Conservation (phyloP, 2,888 invertebrate species). For the Cancer borealis region DNA sequence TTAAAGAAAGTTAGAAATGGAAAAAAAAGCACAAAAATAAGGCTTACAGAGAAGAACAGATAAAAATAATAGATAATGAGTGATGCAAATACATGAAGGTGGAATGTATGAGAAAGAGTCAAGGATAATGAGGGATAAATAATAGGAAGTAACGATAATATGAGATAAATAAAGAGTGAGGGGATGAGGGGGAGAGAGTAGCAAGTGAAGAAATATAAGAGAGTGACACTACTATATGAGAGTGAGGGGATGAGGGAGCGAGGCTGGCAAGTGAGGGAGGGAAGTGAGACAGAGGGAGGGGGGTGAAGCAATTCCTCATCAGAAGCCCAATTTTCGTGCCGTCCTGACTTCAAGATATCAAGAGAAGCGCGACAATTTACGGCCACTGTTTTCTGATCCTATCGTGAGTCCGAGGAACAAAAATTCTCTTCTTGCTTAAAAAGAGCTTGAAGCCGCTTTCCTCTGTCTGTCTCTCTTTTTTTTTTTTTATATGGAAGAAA, state of each 20-base stretch:
- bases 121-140: neutral
- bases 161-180: too few species aligned
- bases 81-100: neutral
- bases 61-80: neutral
- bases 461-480: neutral
- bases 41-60: too few species aligned
- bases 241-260: neutral
- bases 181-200: too few species aligned
- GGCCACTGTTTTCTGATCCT: slow-evolving; percentile 71
- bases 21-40: neutral
- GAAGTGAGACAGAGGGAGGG: neutral
- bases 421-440: slow-evolving; percentile 61
- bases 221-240: neutral
- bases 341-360: slow-evolving; percentile 67
- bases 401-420: slow-evolving; percentile 63
- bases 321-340: slow-evolving; percentile 70
- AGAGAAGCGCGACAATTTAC: slow-evolving; percentile 67
- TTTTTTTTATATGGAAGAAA: neutral
- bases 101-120: neutral
- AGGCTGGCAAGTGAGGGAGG: slow-evolving; percentile 36
- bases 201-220: neutral
- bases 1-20: neutral
- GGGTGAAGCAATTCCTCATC: slow-evolving; percentile 66
- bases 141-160: too few species aligned
- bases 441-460: neutral